Conservation (phyloP, 35 echinoderm and acorn worm genomes). For the Anneissia japonica region DNA sequence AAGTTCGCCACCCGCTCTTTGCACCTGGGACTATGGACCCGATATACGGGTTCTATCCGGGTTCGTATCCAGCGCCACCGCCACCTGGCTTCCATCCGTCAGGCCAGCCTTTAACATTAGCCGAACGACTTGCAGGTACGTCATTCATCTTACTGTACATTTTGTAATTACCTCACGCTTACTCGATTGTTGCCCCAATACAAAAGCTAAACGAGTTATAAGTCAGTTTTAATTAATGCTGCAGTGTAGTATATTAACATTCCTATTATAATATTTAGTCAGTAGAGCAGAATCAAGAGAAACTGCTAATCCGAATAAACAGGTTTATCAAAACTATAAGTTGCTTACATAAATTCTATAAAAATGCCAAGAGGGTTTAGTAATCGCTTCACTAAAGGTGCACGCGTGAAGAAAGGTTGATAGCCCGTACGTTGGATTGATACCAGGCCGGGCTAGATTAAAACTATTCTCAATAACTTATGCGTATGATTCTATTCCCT, state of each 20-base stretch:
- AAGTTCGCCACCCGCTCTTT: background rate
- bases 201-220: background rate
- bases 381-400: background rate
- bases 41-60: background rate
- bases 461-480: background rate
- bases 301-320: background rate
- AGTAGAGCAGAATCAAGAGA: background rate
- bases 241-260: background rate
- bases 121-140: constrained; percentile 90
- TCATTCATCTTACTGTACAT: background rate
- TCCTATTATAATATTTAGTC: background rate
- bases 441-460: background rate
- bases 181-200: background rate
- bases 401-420: background rate
- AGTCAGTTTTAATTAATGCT: background rate
- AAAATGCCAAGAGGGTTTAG: background rate
- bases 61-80: background rate
- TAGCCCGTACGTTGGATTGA: background rate
- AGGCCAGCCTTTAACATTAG: constrained; percentile 85
- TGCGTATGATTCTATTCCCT: background rate
- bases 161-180: background rate
- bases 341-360: background rate
- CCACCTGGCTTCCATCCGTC: constrained; percentile 84
- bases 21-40: background rate
- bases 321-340: background rate